Evolutionary conservation across 2,888 invertebrate species (phyloP), one percentile per base, ranked within the genome.

Genomic region (Rhyacophila evoluta): DNA sequence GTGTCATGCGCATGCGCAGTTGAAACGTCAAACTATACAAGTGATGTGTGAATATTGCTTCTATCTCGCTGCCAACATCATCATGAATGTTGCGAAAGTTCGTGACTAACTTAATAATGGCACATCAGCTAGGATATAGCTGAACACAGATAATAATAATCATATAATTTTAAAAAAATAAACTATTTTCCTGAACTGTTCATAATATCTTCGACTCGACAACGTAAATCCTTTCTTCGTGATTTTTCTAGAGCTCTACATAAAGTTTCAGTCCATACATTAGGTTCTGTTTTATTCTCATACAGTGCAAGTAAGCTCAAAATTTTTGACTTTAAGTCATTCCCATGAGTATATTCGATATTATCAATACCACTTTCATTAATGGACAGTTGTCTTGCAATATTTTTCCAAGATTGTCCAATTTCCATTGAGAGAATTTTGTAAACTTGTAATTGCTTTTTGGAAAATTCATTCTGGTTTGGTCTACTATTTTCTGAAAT

Each of bases 301-400:
- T 11, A 74, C 28, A 71, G 4, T 29, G 25, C n/a, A n/a, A 78
- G 69, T 29, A 80, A 29, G 29, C 72, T 70, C 3, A 37, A 55
- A 38, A 76, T 71, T 74, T 78, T 81, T 6, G 71, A 38, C 39
- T 75, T 76, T 10, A 78, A 55, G 27, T 78, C 74, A 0, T 25
- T 72, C 8, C 27, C 38, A 39, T 39, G 10, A 11, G 19, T 67
- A 12, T 39, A 67, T 25, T 80, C 29, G 15, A 81, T 10, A 11
- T 25, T 33, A 41, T 81, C 81, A 25, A 81, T 78, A 4, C 39
- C 68, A 15, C 74, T 28, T 78, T 81, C 81, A 11, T 12, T 29
- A 10, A 80, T 41, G n/a, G 15, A 15, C n/a, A 81, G 69, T 39
- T 76, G 33, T 70, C 81, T 78, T 1, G 78, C 73, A 8, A 81